Percentiles rank a stretch among this genome's conserved stretches.
Conservation (phyloP, 2,797 vertebrate species). For the Pipistrellus pygmaeus region DNA sequence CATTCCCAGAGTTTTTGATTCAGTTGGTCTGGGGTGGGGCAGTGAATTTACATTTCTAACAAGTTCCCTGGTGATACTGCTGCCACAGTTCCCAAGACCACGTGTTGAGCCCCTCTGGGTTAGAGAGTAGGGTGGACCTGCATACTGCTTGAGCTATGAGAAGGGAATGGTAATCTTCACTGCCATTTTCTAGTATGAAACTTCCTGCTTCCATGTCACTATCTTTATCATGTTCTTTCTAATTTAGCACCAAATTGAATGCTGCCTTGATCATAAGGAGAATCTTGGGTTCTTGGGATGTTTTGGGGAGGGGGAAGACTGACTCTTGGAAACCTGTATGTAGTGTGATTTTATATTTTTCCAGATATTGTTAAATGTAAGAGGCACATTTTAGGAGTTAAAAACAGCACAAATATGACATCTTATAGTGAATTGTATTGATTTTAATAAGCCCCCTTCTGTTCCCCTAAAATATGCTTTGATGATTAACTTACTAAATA, state of each 20-base stretch:
- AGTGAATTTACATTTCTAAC: slow-evolving; percentile 76
- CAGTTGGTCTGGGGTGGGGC: slow-evolving; percentile 64
- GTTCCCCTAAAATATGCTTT: slow-evolving; percentile 60
- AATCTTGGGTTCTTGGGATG: slow-evolving; percentile 54
- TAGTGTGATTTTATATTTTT: slow-evolving; percentile 38
- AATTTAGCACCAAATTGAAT: slow-evolving; percentile 43
- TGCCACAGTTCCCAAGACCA: slow-evolving; percentile 59
- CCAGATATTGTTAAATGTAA: slow-evolving; percentile 43
- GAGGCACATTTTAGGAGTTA: slow-evolving; percentile 33
- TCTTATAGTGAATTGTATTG: slow-evolving; percentile 58
- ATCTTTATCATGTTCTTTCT: slow-evolving; percentile 58
- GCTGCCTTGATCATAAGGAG: slow-evolving; percentile 42
- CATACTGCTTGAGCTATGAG: slow-evolving; percentile 2
- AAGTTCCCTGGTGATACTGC: slow-evolving; percentile 62
- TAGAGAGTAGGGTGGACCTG: slow-evolving; percentile 26
- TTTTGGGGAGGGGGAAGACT: background rate
- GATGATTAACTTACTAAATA: slow-evolving; percentile 69
- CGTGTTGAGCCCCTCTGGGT: background rate
- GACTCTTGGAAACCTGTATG: slow-evolving; percentile 21
- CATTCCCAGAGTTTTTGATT: slow-evolving; percentile 78
- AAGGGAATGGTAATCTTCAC: slow-evolving; percentile 51
- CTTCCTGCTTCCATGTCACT: slow-evolving; percentile 53
- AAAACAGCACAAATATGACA: slow-evolving; percentile 49
- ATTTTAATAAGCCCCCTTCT: slow-evolving; percentile 55
- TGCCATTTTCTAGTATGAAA: slow-evolving; percentile 34